Evolutionary conservation across 2,113 vertebrate species (phyloP).

Genomic region (Sakesphorus luctuosus): DNA sequence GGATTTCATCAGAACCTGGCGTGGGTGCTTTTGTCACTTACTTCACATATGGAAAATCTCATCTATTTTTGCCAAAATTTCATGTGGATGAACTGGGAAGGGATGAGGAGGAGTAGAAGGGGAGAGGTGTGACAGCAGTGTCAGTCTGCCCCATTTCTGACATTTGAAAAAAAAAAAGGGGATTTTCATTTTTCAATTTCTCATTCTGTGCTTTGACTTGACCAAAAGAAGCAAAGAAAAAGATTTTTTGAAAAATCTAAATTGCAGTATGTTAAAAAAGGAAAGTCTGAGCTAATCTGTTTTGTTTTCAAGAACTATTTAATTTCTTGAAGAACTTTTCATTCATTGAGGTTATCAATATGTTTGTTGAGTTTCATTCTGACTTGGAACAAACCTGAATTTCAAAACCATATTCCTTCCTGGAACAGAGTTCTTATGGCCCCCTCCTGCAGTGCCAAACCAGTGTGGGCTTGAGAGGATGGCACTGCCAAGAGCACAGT

Average conservation of each 20-base stretch:
- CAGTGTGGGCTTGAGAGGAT: background rate
- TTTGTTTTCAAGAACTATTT: background rate
- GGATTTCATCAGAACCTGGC: slow-evolving; percentile 35
- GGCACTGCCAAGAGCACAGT: background rate
- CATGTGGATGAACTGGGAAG: slow-evolving; percentile 22
- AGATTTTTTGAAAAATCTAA: background rate
- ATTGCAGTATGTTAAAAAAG: background rate
- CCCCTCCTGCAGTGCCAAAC: background rate
- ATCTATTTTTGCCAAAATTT: slow-evolving; percentile 61
- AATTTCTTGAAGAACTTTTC: background rate
- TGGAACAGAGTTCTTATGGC: background rate
- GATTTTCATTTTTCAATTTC: background rate
- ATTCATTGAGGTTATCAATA: background rate
- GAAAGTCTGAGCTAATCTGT: background rate
- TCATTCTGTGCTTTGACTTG: background rate
- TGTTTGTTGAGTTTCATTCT: background rate
- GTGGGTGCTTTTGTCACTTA: slow-evolving; percentile 46
- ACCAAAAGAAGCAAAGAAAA: background rate
- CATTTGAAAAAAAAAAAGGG: background rate
- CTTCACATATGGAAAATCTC: slow-evolving; percentile 51
- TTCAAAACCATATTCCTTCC: background rate
- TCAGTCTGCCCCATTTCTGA: slow-evolving; percentile 46
- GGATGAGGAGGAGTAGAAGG: slow-evolving; percentile 48
- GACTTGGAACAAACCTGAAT: background rate
- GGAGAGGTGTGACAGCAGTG: slow-evolving; percentile 47